These are phyloP conservation scores for Ricordea florida DNA, from an alignment of 92 coral and sea anemone species.

Conservation along the genomic window DNA sequence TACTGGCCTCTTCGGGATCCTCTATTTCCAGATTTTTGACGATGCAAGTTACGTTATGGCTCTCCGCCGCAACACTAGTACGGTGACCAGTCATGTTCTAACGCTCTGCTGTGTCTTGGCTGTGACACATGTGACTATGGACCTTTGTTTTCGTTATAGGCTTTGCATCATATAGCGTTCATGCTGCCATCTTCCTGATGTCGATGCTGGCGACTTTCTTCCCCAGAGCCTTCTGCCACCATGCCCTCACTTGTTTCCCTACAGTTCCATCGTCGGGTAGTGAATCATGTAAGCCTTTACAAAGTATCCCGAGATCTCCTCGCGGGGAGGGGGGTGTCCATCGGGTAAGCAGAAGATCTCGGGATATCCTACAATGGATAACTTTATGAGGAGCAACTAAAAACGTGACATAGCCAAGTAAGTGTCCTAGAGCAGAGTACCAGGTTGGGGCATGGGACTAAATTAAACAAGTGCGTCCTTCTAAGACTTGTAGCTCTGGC, in stretches of 20 bases:
- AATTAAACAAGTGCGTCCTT: no score
- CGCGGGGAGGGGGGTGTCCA: no score
- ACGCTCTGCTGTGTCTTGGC: background rate
- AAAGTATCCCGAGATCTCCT: no score
- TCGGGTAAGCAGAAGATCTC: no score
- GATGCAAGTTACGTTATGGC: no score
- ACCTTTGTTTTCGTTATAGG: background rate
- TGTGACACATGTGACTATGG: background rate
- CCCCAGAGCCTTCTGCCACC: background rate
- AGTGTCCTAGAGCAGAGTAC: no score
- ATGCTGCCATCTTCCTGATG: background rate
- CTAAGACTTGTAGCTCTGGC: no score
- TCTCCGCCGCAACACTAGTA: background rate
- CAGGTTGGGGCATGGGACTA: no score
- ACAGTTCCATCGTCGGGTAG: background rate
- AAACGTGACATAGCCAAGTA: no score
- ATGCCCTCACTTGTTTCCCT: background rate
- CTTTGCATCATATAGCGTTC: background rate
- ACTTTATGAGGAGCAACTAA: no score
- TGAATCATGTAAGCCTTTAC: no score
- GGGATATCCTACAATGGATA: no score
- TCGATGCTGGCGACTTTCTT: background rate
- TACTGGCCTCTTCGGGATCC: background rate
- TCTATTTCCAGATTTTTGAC: background rate
- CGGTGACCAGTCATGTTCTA: background rate